Conservation (phyloP, 37 sponge, comb jelly and placozoan species). For the Hexactinellida sp. region DNA sequence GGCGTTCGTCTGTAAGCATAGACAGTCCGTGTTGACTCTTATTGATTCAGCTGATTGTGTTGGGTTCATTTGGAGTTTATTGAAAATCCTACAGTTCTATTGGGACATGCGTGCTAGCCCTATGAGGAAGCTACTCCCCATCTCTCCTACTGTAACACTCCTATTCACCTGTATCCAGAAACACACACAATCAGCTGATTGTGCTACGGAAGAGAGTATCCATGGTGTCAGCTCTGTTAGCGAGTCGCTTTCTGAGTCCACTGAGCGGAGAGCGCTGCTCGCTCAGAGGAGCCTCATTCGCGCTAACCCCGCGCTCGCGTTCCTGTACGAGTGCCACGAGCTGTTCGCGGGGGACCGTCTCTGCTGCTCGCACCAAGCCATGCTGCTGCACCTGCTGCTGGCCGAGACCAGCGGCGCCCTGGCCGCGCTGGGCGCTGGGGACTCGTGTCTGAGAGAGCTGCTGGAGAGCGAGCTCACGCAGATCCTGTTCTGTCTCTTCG, state of each 20-base stretch:
- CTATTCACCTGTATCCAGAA: not conserved
- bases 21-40: not conserved
- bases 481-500: conserved; percentile 12
- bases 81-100: not conserved
- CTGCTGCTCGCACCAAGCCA: not conserved
- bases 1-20: not conserved
- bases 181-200: not conserved
- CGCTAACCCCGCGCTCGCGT: not conserved
- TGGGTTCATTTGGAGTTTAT: not conserved
- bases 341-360: not conserved
- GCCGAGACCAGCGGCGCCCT: not conserved
- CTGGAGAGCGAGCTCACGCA: not conserved
- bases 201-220: not conserved
- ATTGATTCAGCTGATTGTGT: not conserved
- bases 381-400: not conserved
- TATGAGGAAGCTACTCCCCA: not conserved
- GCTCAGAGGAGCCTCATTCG: not conserved
- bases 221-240: not conserved
- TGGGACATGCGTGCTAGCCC: not conserved
- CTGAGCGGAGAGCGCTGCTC: not conserved
- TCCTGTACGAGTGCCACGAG: not conserved
- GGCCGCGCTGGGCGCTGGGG: not conserved
- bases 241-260: not conserved
- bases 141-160: not conserved
- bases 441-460: not conserved